phyloP scores from a whole-genome alignment of 1,140 invertebrate species.

The Drosophila littoralis region DNA sequence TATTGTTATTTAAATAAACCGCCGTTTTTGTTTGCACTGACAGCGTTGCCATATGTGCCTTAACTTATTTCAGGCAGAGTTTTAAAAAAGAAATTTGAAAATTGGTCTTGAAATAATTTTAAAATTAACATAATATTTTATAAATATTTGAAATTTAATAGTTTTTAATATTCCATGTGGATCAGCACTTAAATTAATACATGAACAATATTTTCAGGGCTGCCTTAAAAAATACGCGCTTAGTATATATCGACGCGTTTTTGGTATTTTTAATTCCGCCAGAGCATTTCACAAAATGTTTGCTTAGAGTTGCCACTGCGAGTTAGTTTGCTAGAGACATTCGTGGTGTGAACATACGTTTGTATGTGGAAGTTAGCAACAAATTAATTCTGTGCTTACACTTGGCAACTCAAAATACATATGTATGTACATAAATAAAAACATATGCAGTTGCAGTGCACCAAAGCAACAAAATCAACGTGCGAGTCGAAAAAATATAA shows the following conservation, averaged over 20 bases:
- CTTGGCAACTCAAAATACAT: slow-evolving; percentile 51
- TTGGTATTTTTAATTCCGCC: slow-evolving; percentile 24
- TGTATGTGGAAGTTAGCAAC: slow-evolving; percentile 43
- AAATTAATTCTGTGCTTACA: slow-evolving; percentile 47
- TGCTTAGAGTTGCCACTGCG: slow-evolving; percentile 37
- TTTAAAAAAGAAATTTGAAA: no score
- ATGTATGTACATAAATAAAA: slow-evolving; percentile 31
- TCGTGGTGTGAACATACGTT: slow-evolving; percentile 44
- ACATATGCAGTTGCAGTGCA: slow-evolving; percentile 42
- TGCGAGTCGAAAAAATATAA: slow-evolving; percentile 12
- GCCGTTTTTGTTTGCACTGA: no score
- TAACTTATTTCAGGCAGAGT: no score
- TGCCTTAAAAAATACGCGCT: not conserved
- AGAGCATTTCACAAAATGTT: not conserved
- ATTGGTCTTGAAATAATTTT: no score
- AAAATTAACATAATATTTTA: not conserved
- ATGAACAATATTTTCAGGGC: not conserved
- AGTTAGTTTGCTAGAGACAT: slow-evolving; percentile 50
- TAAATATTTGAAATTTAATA: not conserved
- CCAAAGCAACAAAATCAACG: slow-evolving; percentile 25
- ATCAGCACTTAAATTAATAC: not conserved
- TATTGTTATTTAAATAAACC: no score
- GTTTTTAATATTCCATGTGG: not conserved
- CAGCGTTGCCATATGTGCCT: no score
- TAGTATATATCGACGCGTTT: slow-evolving; percentile 33